Conservation (phyloP, 2,888 invertebrate species). For the Lasioglossum zephyrum region DNA sequence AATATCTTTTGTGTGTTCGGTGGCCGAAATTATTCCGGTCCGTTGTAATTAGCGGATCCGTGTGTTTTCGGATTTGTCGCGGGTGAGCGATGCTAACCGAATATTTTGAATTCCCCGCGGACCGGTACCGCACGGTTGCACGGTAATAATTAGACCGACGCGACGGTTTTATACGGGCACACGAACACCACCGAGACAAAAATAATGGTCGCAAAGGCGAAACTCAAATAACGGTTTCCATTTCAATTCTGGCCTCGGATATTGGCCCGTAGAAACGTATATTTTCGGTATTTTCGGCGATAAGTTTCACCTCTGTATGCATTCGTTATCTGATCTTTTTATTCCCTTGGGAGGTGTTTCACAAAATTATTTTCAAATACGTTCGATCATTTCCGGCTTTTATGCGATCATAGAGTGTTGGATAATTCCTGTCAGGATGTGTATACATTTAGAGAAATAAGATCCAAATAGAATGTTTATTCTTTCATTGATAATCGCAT, state of each 20-base stretch:
- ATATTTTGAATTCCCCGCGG: constrained; percentile 12
- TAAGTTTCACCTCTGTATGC: not conserved
- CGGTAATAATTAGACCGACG: constrained; percentile 10
- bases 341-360: not conserved
- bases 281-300: not conserved
- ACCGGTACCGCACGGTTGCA: not conserved
- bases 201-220: not conserved
- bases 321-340: not conserved
- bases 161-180: not conserved
- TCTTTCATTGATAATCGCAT: too few species aligned
- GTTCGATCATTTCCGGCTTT: too few species aligned
- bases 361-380: not conserved
- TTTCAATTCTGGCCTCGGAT: not conserved
- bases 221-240: not conserved
- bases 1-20: constrained; percentile 21
- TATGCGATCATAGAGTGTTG: too few species aligned
- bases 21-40: constrained; percentile 21
- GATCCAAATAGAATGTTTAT: too few species aligned
- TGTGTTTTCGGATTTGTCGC: not conserved
- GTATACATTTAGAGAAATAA: too few species aligned
- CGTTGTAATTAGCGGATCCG: constrained; percentile 14
- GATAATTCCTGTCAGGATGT: too few species aligned
- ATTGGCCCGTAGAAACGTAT: not conserved
- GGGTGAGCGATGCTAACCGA: constrained; percentile 16
- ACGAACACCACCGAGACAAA: not conserved